Evolutionary conservation across 2,113 vertebrate genomes (phyloP), one percentile per base, ranked within the genome.

Genomic region (Reinhardtius hippoglossoides): DNA sequence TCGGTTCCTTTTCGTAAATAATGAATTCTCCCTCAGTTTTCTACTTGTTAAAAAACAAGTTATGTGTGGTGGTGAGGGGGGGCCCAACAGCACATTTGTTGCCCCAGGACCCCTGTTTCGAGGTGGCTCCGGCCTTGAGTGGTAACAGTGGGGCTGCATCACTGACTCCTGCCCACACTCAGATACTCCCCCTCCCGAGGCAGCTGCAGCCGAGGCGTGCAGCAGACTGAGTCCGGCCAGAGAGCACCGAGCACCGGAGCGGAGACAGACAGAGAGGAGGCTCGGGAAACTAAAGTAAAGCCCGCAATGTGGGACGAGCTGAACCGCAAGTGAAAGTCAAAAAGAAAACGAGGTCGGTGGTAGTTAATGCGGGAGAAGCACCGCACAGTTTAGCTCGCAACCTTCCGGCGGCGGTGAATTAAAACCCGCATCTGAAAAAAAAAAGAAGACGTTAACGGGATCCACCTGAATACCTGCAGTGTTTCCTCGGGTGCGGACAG

Each of bases 241-340:
- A 60, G 61, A 76, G 71, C 63, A 50, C 54, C 42, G 42, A 54
- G 50, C 50, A 48, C 42, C 26, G 70, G n/a, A n/a, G 27, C 31
- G 13, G 10, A 60, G 14, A 50, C 15, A 9, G 3, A 20, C 15
- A 13, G 44, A 35, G 44, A 69, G 57, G 26, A 61, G 56, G 54
- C 46, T 60, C 57, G 42, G 8, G 61, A 35, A 23, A 59, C 27
- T 50, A 71, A 70, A 77, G 48, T 69, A 16, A 62, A 54, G 14
- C 52, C 26, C 70, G 80, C 85, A 40, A 92, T 92, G 90, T 79
- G 21, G 67, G 56, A 81, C 71, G 63, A 83, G 75, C 48, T 88
- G 80, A 85, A 58, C 68, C 52, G 65, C 75, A 42, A 20, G 57
- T 23, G 42, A 24, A 16, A 50, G 18, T 15, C 0, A 18, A 50